Percentiles rank a stretch among this genome's conserved stretches.
These are phyloP conservation scores for Delphinapterus leucas DNA, from an alignment of 2,113 vertebrate genomes.

Conservation along the genomic window DNA sequence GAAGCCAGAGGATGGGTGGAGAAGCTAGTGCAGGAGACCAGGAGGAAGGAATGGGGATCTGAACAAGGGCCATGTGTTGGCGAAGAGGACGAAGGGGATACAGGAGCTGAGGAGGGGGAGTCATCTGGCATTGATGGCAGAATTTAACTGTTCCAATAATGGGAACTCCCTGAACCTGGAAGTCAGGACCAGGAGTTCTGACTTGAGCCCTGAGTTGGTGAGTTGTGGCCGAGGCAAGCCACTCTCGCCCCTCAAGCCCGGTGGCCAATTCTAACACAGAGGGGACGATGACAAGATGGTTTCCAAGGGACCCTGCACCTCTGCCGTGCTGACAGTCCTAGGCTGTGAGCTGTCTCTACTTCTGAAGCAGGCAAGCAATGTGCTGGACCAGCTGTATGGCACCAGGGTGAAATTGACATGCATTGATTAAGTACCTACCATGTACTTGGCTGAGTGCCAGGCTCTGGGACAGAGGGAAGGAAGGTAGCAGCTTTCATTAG, in stretches of 20 bases:
- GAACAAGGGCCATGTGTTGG: neutral
- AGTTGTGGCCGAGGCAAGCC: neutral
- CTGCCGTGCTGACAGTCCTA: neutral
- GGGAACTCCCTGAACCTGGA: no score
- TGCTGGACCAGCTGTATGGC: neutral
- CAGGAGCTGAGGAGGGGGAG: neutral
- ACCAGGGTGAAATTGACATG: accelerated
- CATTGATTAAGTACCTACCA: neutral
- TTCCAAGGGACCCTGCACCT: neutral
- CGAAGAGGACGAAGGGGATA: neutral
- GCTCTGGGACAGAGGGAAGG: no score
- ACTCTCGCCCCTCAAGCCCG: accelerated
- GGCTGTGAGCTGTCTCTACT: neutral
- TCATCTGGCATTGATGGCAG: neutral
- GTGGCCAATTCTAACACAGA: neutral
- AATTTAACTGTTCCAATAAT: neutral
- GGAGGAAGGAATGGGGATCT: neutral
- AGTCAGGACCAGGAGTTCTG: neutral
- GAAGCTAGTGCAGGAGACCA: neutral
- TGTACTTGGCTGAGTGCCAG: neutral
- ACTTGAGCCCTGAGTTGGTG: neutral
- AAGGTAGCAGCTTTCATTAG: neutral
- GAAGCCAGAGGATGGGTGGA: neutral
- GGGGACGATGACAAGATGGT: neutral
- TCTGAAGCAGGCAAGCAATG: neutral